Evolutionary conservation across 2,888 invertebrate species (phyloP), one percentile per base, ranked within the genome.

Genomic region (Luffia ferchaultella): DNA sequence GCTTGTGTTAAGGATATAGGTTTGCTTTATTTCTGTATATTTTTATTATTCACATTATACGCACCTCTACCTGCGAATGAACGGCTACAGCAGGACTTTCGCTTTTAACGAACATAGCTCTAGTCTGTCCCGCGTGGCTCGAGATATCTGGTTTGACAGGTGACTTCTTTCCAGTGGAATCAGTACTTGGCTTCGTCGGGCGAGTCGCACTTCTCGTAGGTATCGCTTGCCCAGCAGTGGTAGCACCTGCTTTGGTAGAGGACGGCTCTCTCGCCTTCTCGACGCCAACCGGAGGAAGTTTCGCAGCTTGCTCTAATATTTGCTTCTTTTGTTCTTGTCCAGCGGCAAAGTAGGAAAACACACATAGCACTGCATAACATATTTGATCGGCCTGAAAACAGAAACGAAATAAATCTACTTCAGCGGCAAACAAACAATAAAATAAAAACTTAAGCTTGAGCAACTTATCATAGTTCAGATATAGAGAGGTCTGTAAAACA

Each of bases 301-400:
- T 71, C 53, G 82, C 77, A 42, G 80, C 85, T 52, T 84, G 85
- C 62, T 83, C 77, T 52, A 83, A 60, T 16, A 85, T 83, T 1
- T 73, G 71, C 62, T 87, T 87, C 69, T 88, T 88, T 66, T 92
- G 91, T 61, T 93, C 92, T 59, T 91, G 89, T 0, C 95, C 96
- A 51, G 98, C 98, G 55, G 98, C 98, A 70, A 98, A 91, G 85
- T 98, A 98, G 48, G 98, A 98, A 85, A 99, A 99, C 60, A 99
- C 97, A 86, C 99, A 99, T 62, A 99, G 87, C 55, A 99, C 98
- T 62, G 99, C 96, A 84, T 99, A 99, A 84, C 98, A 98, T 68
- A 99, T 99, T 83, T 98, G 97, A 84, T 98, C 97, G 72, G 98
- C 97, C 98, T 98, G 84, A 52, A 55, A 44, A 41, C 18, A 19